Evolutionary conservation across 2,797 vertebrate genomes (phyloP).

Genomic region (Neomorphus geoffroyi): DNA sequence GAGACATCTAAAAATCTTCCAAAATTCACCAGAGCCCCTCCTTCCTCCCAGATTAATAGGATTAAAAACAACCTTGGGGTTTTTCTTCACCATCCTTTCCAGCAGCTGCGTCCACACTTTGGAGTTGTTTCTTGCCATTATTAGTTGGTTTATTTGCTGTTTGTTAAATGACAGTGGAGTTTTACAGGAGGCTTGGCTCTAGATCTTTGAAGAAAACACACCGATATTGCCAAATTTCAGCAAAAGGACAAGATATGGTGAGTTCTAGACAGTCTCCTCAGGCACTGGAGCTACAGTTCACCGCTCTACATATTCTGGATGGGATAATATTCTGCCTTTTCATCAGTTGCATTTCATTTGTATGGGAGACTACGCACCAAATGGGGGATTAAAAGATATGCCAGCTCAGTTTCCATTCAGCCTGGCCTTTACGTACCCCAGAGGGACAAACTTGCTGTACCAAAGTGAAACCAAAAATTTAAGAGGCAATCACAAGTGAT

Average conservation of each 20-base stretch:
- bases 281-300: not conserved
- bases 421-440: not conserved
- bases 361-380: not conserved
- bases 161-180: not conserved
- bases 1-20: not conserved
- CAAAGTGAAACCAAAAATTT: not conserved
- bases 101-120: not conserved
- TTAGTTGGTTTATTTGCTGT: not conserved
- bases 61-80: not conserved
- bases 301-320: not conserved
- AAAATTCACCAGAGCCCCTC: not conserved
- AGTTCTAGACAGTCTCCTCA: constrained; percentile 10
- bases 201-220: not conserved
- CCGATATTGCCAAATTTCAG: not conserved
- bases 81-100: not conserved
- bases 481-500: not conserved
- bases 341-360: not conserved
- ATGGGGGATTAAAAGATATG: not conserved
- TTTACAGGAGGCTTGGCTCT: not conserved
- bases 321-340: not conserved
- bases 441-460: not conserved
- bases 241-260: not conserved
- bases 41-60: not conserved
- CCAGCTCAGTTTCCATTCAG: not conserved
- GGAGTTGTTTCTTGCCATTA: not conserved